phyloP scores from a whole-genome alignment of 2,888 invertebrate genomes.

The Eilema caniola region DNA sequence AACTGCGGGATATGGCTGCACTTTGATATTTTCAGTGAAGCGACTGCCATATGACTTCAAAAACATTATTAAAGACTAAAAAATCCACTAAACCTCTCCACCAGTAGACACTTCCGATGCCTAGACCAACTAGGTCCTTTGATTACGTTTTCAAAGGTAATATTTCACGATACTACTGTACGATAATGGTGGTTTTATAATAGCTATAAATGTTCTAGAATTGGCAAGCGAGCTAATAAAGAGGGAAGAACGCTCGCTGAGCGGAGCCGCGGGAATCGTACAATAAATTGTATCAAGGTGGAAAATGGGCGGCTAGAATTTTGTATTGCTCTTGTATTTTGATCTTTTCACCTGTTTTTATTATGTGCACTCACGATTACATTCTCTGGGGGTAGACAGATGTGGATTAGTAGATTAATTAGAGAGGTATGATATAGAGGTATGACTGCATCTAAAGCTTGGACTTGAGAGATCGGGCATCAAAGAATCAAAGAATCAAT shows the following conservation, averaged over 20 bases:
- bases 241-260: slow-evolving; percentile 22
- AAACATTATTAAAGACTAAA: too few relatives aligned
- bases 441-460: too few relatives aligned
- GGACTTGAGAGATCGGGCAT: too few relatives aligned
- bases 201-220: slow-evolving; percentile 31
- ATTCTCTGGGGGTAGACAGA: background rate
- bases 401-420: background rate
- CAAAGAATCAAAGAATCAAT: too few relatives aligned
- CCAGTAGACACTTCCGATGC: background rate
- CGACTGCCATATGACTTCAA: too few relatives aligned
- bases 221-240: slow-evolving; percentile 30
- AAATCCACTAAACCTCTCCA: too few relatives aligned
- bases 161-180: slow-evolving; percentile 25
- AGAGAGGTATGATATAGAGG: background rate
- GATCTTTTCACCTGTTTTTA: background rate
- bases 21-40: too few relatives aligned
- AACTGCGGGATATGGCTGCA: too few relatives aligned
- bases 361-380: background rate
- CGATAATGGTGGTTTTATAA: slow-evolving; percentile 29
- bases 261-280: background rate
- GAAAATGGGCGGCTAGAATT: slow-evolving; percentile 1
- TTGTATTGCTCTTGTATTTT: background rate
- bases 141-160: slow-evolving; percentile 8
- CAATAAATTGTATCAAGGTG: background rate
- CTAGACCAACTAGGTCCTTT: background rate